phyloP scores from a whole-genome alignment of 2,797 vertebrate species.

The Darevskia mixta region DNA sequence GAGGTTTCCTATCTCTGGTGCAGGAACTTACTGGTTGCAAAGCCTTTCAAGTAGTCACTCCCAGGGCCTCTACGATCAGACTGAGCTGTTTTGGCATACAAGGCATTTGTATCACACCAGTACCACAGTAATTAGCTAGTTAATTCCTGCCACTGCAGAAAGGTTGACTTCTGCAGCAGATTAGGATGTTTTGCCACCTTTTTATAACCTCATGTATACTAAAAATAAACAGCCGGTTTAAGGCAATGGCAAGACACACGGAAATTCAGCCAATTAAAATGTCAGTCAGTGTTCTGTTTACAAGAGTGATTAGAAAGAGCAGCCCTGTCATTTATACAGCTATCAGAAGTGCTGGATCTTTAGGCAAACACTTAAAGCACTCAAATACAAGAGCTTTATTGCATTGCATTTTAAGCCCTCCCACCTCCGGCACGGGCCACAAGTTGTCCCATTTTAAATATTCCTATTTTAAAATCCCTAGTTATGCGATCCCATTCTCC shows the following conservation, averaged over 20 bases:
- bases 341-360: not conserved
- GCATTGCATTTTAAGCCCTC: not conserved
- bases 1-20: no score
- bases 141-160: constrained; percentile 59
- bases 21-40: not conserved
- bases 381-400: fast-evolving
- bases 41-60: constrained; percentile 30
- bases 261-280: constrained; percentile 35
- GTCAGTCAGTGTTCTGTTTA: constrained; percentile 35
- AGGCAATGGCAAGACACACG: constrained; percentile 1
- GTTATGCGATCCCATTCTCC: not conserved
- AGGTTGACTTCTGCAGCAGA: constrained; percentile 51
- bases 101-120: constrained; percentile 48
- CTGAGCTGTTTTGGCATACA: constrained; percentile 32
- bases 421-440: no score
- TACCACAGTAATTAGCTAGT: constrained; percentile 49
- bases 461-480: not conserved
- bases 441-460: not conserved
- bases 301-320: not conserved
- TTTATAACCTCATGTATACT: constrained; percentile 40
- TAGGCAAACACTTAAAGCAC: not conserved
- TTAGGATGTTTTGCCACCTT: constrained; percentile 41
- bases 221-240: constrained; percentile 41
- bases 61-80: constrained; percentile 1
- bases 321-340: not conserved